Evolutionary conservation across 2,113 vertebrate genomes (phyloP), one percentile per base, ranked within the genome.

Genomic region (Prunella himalayana): DNA sequence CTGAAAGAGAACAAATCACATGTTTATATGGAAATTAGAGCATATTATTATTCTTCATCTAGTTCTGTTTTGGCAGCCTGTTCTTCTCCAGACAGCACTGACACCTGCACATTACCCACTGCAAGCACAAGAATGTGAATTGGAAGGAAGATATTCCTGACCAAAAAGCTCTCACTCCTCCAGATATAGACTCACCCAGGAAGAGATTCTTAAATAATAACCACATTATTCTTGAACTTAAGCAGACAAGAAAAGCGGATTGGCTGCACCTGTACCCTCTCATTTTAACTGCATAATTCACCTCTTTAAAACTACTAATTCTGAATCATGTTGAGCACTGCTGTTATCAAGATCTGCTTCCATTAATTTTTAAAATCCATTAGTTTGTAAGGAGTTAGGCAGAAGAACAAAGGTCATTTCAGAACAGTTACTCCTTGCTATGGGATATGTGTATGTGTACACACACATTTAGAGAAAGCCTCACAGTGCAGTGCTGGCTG

Each of bases 371-470:
- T 15, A 51, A 83, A 84, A 73, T n/a, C 64, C 60, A 33, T 13
- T 5, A 4, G 30, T 37, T 71, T 42, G 14, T 31, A 30, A 77
- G 60, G 75, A 63, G 42, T 39, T 27, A 35, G 35, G 56, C 33
- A 51, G 54, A 64, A 94, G 49, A 82, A 49, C 9, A 54, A 4
- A 39, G 30, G 12, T 63, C 3, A 45, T 47, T 70, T 90, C 82
- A 60, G 47, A 68, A 25, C 10, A 44, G 30, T 13, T 41, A 35
- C 51, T 66, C 51, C 61, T 75, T 1, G 0, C 20, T 23, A 6
- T 15, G 24, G 66, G 42, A 17, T 24, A 57, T 0, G 5, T 49
- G 7, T 6, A 33, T 4, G 24, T 5, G 3, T 7, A 24, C n/a
- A 68, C 13, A 16, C 0, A 16, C 5, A 33, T 51, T 60, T 19